Evolutionary conservation across 2,888 invertebrate genomes (phyloP), one percentile per base, ranked within the genome.

Genomic region (Leucophenga montana): DNA sequence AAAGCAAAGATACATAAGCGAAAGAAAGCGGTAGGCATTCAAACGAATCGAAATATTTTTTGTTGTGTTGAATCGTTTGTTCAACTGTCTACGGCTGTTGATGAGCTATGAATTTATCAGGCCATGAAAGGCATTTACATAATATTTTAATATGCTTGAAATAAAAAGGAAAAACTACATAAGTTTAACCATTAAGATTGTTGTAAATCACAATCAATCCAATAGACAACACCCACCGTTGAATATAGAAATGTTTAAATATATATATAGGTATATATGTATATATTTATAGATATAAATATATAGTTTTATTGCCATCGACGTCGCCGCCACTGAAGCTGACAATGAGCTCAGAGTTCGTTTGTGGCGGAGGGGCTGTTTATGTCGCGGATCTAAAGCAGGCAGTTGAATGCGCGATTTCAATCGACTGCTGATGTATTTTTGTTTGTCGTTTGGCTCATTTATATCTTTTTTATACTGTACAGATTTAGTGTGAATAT

Each of bases 131-230:
- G 82, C 76, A 75, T 80, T 83, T 81, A 83, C 84, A 83, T 80
- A 81, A 83, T 82, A 77, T 62, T 68, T 66, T 66, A 57, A 57
- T 67, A 67, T 56, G 44, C 20, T 31, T 27, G 16, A 53, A 56
- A 16, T 54, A 20, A 39, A 66, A 31, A 62, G 1, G 27, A 16
- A 67, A 57, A 70, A 70, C 64, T 69, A 18, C 46, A 66, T 53
- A 33, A 33, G 66, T 22, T 27, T 46, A 64, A 22, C 18, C 79
- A 80, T 78, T 71, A 79, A 77, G 75, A 74, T 75, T 75, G 83
- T 74, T 82, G 81, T 82, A 82, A 82, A 82, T 82, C 81, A 84
- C 81, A 84, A 82, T 82, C 84, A 82, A 82, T 78, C 78, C 79
- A 79, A 82, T 82, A 83, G 79, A 84, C 74, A 75, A 82, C 84